Base-by-base conservation (phyloP, 2,113 vertebrate genomes). In the Astur gentilis region DNA sequence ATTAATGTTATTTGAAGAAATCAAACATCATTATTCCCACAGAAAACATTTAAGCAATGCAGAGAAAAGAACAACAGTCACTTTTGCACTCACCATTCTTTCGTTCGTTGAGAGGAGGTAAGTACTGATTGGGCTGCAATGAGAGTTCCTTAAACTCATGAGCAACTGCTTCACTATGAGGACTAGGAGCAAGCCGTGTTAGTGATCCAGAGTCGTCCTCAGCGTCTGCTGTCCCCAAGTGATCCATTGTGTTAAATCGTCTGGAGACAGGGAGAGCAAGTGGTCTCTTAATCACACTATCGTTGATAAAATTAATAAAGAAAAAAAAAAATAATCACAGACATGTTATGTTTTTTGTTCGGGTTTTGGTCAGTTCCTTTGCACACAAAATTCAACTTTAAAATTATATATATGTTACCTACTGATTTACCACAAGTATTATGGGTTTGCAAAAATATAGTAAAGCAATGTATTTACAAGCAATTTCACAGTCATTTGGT, bases 141-240 rank as follows among this genome's bases (percentile, higher is more conserved):
- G 99, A 98, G 95, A 99, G 98, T 67, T 99, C 99, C 97, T 99
- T 98, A 93, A 99, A 97, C 94, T 99, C 99, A 3, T 99, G 99
- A 7, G 99, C 99, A 81, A 99, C 99, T 3, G 99, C 99, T 98
- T 99, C 99, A 38, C 99, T 99, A 70, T 99, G 99, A 47, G 99
- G 99, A 91, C 99, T 99, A 45, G 99, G 98, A 52, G 98, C 98
- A 62, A 99, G 98, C 40, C 98, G 96, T 14, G 97, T 96, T 54
- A 97, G 95, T 23, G 98, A 97, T 50, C 98, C 98, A n/a, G 98
- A 90, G 65, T 98, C 99, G 7, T 99, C 99, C 95, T 98, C 98
- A 2, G 93, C 71, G 34, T 98, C 98, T 1, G 97, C 83, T 27
- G 97, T 88, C 95, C 97, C 98, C 91, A 97, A 40, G 95, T 96